Conservation (phyloP, 2,797 vertebrate species). For the Eulemur mongoz region DNA sequence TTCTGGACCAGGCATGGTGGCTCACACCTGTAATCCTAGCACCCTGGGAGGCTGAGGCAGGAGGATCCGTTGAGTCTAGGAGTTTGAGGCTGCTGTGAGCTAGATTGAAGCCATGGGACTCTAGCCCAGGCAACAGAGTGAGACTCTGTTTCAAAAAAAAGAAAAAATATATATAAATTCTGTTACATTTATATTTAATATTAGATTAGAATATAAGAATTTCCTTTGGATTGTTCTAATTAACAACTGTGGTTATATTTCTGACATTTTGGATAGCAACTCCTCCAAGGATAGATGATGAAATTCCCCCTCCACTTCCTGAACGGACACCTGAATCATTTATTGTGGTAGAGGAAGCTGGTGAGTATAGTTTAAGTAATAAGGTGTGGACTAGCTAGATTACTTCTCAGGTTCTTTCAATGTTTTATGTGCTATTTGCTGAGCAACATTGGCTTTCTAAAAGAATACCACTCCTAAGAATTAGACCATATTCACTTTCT, state of each 20-base stretch:
- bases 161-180: background rate
- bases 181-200: background rate
- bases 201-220: constrained; percentile 15
- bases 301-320: constrained; percentile 93
- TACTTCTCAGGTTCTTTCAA: background rate
- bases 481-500: constrained; percentile 26
- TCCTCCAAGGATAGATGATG: constrained; percentile 79
- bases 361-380: constrained; percentile 81
- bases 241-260: constrained; percentile 39
- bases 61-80: too few relatives aligned
- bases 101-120: too few relatives aligned
- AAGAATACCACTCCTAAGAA: background rate
- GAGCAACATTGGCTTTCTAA: background rate
- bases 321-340: constrained; percentile 95
- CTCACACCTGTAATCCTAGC: too few relatives aligned
- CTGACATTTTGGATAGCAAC: constrained; percentile 61
- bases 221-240: constrained; percentile 25
- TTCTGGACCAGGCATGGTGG: background rate
- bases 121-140: too few relatives aligned
- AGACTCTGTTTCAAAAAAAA: too few relatives aligned
- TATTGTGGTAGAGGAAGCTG: constrained; percentile 85
- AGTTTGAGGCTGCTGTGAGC: too few relatives aligned
- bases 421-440: background rate
- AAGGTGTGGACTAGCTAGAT: background rate
- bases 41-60: too few relatives aligned